Percentiles rank a stretch among this genome's conserved stretches.
These are phyloP conservation scores for Xiphophorus birchmanni DNA, from an alignment of 2,797 vertebrate genomes.

Conservation along the genomic window DNA sequence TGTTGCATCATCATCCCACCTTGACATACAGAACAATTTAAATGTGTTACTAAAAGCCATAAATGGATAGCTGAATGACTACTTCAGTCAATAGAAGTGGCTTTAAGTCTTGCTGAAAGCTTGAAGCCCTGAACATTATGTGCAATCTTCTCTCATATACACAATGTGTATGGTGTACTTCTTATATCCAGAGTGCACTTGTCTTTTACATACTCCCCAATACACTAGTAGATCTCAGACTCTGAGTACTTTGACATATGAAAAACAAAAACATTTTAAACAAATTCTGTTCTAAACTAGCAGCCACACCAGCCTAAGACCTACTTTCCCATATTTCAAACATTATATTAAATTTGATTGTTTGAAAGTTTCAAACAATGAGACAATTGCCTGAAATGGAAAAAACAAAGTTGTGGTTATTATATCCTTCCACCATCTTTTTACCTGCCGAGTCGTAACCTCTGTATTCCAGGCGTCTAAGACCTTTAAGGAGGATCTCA, in stretches of 20 bases:
- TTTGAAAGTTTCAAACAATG: neutral
- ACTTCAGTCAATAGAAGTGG: neutral
- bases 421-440: conserved; percentile 1
- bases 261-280: neutral
- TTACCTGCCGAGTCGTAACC: conserved; percentile 98
- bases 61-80: neutral
- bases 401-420: conserved; percentile 20
- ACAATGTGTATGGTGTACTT: neutral
- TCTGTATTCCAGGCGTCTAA: conserved; percentile 94
- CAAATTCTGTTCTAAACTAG: neutral
- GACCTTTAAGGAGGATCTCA: conserved; percentile 95
- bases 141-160: neutral
- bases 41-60: neutral
- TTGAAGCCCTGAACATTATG: neutral
- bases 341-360: neutral
- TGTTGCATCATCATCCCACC: neutral
- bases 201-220: neutral
- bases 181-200: neutral
- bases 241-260: neutral
- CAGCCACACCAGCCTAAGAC: neutral
- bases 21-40: neutral
- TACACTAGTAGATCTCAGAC: neutral
- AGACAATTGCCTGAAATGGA: conserved; percentile 10
- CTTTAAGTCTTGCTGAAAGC: neutral
- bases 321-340: neutral